These are phyloP conservation scores for Spinibarbus caldwelli DNA, from an alignment of 2,797 vertebrate genomes.

Conservation along the genomic window DNA sequence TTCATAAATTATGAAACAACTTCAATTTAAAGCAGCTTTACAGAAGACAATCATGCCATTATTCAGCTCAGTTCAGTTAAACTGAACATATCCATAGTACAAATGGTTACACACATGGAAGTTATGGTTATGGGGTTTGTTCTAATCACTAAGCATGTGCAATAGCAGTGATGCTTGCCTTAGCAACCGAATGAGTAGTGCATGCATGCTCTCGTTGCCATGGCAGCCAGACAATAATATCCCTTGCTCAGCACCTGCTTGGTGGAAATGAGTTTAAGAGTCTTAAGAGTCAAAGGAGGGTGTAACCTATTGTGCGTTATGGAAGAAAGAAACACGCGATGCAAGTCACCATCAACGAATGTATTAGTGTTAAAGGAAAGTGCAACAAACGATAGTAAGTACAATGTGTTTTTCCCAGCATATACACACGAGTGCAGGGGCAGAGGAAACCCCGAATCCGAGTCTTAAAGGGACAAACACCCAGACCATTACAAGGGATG, in stretches of 20 bases:
- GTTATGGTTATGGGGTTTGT: background rate
- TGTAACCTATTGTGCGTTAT: no score
- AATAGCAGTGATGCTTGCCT: constrained; percentile 1
- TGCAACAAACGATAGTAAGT: no score
- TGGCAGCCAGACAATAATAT: constrained; percentile 4
- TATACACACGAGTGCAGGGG: no score
- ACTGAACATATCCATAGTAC: background rate
- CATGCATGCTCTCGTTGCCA: background rate
- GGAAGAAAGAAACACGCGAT: no score
- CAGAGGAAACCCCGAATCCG: no score
- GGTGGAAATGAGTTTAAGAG: background rate
- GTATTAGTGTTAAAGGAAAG: no score
- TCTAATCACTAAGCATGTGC: background rate
- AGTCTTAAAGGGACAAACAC: no score
- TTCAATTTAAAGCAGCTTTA: background rate
- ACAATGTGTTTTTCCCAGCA: no score
- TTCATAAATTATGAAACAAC: background rate
- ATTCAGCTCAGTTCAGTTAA: background rate
- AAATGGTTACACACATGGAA: background rate
- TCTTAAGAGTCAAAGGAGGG: no score
- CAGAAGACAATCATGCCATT: background rate
- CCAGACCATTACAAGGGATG: no score
- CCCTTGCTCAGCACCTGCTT: constrained; percentile 15
- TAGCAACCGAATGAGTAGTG: background rate
- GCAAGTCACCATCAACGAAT: no score